phyloP scores from a whole-genome alignment of 2,888 invertebrate species.

The Dynastes grantii region DNA sequence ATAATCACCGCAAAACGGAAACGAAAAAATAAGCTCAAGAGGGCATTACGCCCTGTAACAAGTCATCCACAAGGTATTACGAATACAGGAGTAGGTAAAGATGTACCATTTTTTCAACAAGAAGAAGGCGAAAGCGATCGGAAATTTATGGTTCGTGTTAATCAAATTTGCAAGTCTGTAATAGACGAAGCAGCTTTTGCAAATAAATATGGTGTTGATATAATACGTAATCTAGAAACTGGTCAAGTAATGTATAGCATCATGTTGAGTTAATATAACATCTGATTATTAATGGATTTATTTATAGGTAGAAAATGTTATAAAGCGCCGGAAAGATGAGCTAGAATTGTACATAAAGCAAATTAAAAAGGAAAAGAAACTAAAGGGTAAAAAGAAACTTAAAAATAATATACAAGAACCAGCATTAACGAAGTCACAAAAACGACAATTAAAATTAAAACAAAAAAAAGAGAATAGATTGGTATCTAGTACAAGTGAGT shows the following conservation, averaged over 20 bases:
- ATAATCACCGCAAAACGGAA: conserved; percentile 66
- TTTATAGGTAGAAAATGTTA: conserved; percentile 67
- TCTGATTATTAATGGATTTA: not conserved
- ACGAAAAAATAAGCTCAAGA: conserved; percentile 54
- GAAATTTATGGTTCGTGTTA: conserved; percentile 79
- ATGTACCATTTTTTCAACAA: conserved; percentile 74
- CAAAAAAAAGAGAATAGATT: conserved; percentile 70
- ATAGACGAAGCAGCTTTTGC: conserved; percentile 77
- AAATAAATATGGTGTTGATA: conserved; percentile 75
- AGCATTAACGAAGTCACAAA: conserved; percentile 73
- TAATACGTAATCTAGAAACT: conserved; percentile 73
- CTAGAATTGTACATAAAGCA: conserved; percentile 72
- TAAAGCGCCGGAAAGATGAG: conserved; percentile 73
- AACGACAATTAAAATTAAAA: conserved; percentile 72
- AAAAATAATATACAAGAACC: conserved; percentile 59
- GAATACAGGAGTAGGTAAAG: conserved; percentile 67
- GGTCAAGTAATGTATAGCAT: conserved; percentile 66
- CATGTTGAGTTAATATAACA: not conserved
- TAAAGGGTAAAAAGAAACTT: conserved; percentile 67
- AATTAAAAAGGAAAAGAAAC: conserved; percentile 64
- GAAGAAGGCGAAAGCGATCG: conserved; percentile 62
- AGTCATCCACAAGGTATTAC: conserved; percentile 52
- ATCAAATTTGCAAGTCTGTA: conserved; percentile 77
- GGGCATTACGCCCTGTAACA: conserved; percentile 30
- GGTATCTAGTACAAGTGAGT: conserved; percentile 68